Base-by-base conservation (phyloP, 2,888 invertebrate species). In the Petrolisthes manimaculis region DNA sequence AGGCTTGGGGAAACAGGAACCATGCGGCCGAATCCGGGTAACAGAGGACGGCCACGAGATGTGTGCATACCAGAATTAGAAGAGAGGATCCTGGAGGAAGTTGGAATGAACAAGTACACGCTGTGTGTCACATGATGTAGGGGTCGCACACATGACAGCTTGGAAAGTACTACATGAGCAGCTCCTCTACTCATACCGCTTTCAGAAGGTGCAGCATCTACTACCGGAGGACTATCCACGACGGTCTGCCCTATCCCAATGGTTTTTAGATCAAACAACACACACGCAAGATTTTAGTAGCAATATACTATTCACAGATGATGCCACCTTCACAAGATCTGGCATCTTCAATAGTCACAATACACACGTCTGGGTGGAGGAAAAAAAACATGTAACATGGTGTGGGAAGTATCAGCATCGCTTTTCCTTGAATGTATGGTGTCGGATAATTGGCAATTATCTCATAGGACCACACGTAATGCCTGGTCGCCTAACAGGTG, bases 401-500 rank as follows among this genome's bases (percentile, higher is more conserved):
- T 21, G 8, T 14, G 9, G 77, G 37, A 51, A 51, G 8, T n/a
- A 77, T 18, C 37, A 77, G 51, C 77, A 77, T 77, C 51, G 77
- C 77, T 77, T 77, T 77, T 77, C 37, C 8, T 12, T 77, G 5
- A 77, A 77, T 77, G 77, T 77, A 77, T 77, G 77, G 51, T 77
- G 77, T 51, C 12, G 77, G 37, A 77, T 77, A 77, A 37, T 77
- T 24, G 51, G 67, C n/a, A 69, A 82, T 61, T 21, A 24, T 24
- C 8, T 67, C 24, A 51, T 82, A 82, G 82, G 69, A 12, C 67
- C 82, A 67, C 82, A 82, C 67, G 61, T 51, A 9, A 4, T 82
- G 5, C 82, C 51, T 82, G 67, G 67, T 82, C 82, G 82, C 37
- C 82, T 82, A 3, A 82, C 67, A 67, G 82, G 82, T n/a, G 1